phyloP scores from a whole-genome alignment of 2,888 invertebrate species.

The Leptinotarsa peninsularis region DNA sequence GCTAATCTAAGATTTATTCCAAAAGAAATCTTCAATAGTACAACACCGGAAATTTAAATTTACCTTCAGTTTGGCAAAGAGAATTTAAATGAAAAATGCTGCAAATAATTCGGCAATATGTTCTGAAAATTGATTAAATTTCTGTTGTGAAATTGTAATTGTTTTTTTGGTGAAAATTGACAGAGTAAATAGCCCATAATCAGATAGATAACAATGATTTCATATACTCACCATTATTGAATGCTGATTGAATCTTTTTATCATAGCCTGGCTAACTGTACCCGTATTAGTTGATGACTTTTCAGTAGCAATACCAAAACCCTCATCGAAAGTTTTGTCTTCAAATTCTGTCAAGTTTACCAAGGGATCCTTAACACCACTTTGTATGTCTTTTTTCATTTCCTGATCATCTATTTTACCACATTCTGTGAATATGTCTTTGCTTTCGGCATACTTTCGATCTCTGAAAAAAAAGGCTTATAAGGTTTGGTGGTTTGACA shows the following conservation, averaged over 20 bases:
- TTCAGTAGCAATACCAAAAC: conserved; percentile 70
- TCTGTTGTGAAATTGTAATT: no score
- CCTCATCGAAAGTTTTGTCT: conserved; percentile 77
- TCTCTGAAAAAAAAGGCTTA: conserved; percentile 68
- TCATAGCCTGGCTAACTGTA: conserved; percentile 90
- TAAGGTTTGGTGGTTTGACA: no score
- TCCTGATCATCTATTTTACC: conserved; percentile 94
- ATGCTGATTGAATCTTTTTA: conserved; percentile 96
- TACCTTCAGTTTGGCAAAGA: no score
- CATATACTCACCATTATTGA: conserved; percentile 85
- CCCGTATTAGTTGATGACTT: conserved; percentile 67
- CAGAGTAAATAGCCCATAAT: no score
- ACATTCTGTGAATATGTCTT: conserved; percentile 98
- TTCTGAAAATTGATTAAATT: no score
- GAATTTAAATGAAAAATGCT: no score
- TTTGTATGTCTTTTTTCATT: conserved; percentile 80
- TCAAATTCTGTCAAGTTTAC: conserved; percentile 87
- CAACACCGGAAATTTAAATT: no score
- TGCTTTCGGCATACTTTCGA: conserved; percentile 87
- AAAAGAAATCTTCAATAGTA: no score
- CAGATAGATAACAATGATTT: background rate
- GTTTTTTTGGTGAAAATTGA: no score
- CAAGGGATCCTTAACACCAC: conserved; percentile 83
- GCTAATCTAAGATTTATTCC: no score
- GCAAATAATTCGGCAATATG: no score